These are phyloP conservation scores for Seira sanloemensis DNA, from an alignment of 2,888 invertebrate species.

Conservation along the genomic window DNA sequence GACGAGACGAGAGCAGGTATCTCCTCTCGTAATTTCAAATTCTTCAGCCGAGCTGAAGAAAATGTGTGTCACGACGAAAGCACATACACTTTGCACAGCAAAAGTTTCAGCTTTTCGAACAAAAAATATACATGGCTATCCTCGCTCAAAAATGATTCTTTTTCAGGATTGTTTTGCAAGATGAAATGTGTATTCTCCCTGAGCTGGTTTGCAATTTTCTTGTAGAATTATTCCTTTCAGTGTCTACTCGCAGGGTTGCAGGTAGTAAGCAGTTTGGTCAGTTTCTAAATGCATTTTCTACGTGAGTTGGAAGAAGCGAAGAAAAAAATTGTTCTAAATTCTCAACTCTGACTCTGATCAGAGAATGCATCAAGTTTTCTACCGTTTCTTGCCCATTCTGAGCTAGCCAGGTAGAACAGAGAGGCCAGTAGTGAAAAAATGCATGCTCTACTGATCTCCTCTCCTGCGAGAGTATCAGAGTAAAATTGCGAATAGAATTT, in stretches of 20 bases:
- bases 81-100: conserved; percentile 46
- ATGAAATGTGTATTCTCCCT: conserved; percentile 19
- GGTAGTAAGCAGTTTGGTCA: conserved; percentile 5
- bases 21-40: conserved; percentile 21
- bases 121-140: background rate
- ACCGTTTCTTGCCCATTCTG: background rate
- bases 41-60: conserved; percentile 44
- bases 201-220: conserved; percentile 17
- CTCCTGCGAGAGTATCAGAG: background rate
- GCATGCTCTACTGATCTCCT: background rate
- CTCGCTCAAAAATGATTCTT: background rate
- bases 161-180: conserved; percentile 1
- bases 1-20: conserved; percentile 23
- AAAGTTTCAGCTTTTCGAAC: background rate
- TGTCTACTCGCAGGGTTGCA: no score
- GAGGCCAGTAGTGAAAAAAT: conserved; percentile 17
- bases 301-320: no score
- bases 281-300: background rate
- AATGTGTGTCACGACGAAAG: conserved; percentile 63
- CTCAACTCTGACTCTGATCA: background rate
- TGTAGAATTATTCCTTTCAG: conserved; percentile 12
- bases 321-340: conserved; percentile 7
- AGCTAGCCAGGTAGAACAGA: background rate
- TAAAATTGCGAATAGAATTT: background rate
- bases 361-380: background rate